Base-by-base conservation (phyloP, 2,113 vertebrate species). In the Taxidea taxus region DNA sequence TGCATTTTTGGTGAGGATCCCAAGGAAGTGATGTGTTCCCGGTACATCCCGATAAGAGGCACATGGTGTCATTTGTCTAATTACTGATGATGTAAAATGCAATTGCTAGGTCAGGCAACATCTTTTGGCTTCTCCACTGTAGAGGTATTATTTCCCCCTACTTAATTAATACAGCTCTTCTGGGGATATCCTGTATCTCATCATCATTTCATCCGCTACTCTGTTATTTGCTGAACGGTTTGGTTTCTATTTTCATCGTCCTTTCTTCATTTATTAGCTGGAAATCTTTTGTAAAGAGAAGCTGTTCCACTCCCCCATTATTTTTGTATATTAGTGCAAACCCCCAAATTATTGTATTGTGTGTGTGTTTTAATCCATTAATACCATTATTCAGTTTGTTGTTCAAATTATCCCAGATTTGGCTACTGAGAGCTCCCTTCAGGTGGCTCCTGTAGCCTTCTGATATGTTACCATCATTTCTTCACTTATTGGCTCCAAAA, bases 291-390 rank as follows among this genome's bases (percentile, higher is more conserved):
- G 18, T 87, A 78, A 34, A 78, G 47, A 78, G 16, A 51, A 51
- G 47, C 44, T 78, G 29, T 78, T 51, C 44, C 29, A 51, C 29
- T 78, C 44, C 29, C 44, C 29, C 4, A 1, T 49, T 27, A 74
- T 74, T 77, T 74, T 34, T 44, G 68, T 77, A 82, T 20, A 44
- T 29, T 47, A 81, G 75, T 7, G 90, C 49, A 29, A 49, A 78
- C 10, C 9, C 93, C 44, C 8, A 72, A 93, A 51, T 37, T 83
- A 82, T 39, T 70, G 21, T 75, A 74, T 21, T 31, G 6, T 29
- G 56, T 29, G 7, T 47, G 9, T 72, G 42, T 60, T 91, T 66
- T 94, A 86, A 66, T 90, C 85, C 25, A n/a, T 34, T 92, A 51
- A 62, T 54, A 72, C 21, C 37, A 72, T 49, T 86, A 86, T 86